These are phyloP conservation scores for Plestiodon gilberti DNA, from an alignment of 2,113 vertebrate species.

Conservation along the genomic window DNA sequence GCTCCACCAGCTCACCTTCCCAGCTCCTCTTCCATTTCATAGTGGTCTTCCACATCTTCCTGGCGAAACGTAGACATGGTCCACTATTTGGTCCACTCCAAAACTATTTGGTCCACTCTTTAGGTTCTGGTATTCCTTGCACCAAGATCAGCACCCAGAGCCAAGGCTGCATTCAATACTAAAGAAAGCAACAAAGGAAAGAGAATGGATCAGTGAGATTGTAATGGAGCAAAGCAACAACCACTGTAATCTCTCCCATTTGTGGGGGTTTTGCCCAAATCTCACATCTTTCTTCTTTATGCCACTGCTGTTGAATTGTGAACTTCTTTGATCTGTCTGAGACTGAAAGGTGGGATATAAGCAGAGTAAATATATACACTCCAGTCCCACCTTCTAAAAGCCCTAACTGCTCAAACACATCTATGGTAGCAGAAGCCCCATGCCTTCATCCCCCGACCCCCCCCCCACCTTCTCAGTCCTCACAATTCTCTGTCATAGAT, in stretches of 20 bases:
- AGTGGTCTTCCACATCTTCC: slow-evolving; percentile 81
- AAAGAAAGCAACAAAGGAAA: not conserved
- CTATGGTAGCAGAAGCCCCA: not conserved
- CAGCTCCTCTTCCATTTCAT: slow-evolving; percentile 85
- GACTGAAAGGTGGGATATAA: no score
- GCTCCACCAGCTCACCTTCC: slow-evolving; percentile 73
- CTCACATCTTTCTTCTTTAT: no score
- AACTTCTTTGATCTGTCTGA: no score
- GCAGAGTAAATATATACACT: no score
- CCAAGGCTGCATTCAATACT: slow-evolving; percentile 37
- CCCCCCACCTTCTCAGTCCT: not conserved
- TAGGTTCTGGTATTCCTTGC: rapidly evolving
- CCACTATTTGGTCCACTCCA: no score
- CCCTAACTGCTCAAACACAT: not conserved
- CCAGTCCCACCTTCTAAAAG: no score
- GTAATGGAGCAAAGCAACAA: no score
- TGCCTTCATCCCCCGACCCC: no score
- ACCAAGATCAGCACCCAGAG: rapidly evolving
- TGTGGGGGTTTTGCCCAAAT: no score
- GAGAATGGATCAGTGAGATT: not conserved
- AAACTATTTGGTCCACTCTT: not conserved
- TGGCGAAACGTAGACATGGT: slow-evolving; percentile 82
- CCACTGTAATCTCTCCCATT: not conserved
- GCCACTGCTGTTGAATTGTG: no score
- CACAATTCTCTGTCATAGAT: no score